Conservation (phyloP, 2,113 vertebrate species). For the Globicephala melas region DNA sequence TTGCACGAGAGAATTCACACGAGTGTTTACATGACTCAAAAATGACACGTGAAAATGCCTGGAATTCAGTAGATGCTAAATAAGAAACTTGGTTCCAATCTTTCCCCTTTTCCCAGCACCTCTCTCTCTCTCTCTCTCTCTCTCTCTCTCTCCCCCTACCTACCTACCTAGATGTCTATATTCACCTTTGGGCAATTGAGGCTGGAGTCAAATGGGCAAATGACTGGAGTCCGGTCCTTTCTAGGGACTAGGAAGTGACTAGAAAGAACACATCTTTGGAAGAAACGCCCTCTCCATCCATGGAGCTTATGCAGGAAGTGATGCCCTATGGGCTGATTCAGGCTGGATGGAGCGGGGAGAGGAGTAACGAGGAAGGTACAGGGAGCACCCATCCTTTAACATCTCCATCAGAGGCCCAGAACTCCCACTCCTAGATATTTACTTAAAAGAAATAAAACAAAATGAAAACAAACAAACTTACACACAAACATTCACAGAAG, state of each 20-base stretch:
- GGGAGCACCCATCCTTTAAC: neutral
- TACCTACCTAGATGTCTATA: neutral
- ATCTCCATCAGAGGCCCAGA: too few relatives aligned
- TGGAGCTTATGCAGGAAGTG: rapidly evolving
- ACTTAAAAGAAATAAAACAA: neutral
- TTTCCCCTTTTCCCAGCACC: neutral
- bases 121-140: neutral
- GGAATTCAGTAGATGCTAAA: neutral
- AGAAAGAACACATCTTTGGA: neutral
- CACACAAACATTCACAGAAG: too few relatives aligned
- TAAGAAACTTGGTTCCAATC: too few relatives aligned
- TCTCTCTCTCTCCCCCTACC: neutral
- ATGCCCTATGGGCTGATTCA: neutral
- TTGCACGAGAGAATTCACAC: rapidly evolving
- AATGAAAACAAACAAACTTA: neutral
- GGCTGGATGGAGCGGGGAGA: neutral
- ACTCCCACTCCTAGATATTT: too few relatives aligned
- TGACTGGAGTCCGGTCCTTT: neutral
- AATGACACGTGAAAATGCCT: neutral
- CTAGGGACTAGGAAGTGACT: neutral
- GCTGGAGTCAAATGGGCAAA: too few relatives aligned
- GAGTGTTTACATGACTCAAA: too few relatives aligned
- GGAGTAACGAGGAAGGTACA: neutral
- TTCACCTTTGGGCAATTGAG: neutral
- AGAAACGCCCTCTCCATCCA: neutral